Base-by-base conservation (phyloP, 2,888 invertebrate species). In the Drosophila hamatofila region DNA sequence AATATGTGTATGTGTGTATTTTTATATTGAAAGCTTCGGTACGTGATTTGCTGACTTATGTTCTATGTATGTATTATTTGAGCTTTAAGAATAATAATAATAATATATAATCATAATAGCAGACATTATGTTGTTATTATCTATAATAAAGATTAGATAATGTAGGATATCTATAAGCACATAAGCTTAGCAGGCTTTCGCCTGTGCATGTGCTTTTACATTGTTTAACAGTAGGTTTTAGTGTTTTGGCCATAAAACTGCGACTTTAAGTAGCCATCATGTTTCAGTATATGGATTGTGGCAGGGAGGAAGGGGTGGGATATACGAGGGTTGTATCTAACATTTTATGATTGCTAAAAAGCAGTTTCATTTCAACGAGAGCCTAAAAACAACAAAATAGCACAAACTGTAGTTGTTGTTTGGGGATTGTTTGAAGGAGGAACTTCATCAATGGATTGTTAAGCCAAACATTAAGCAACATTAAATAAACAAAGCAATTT, bases 151-250 rank as follows among this genome's bases (percentile, higher is more conserved):
- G 7, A 16, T 44, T 3, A 16, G 21, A 6, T 37, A 37, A n/a
- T 63, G 7, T 21, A 65, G 60, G 65, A 14, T 60, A 65, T 65
- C 23, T 25, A 1, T 8, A 1, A 39, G 44, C 6, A 3, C 4
- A 48, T 27, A 4, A 9, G 7, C 1, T 16, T 4, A 16, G 5
- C 12, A 8, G 23, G 4, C 18, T 46, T 8, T 21, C 55, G 63
- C 16, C 18, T 60, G 57, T 65, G 58, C 30, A 33, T 67, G 27
- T 60, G 59, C 8, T 12, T 63, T 60, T 65, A 56, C 21, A 23
- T 64, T 63, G 63, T 57, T 77, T 83, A 86, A 86, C 78, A 49
- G 68, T 52, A 56, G 71, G 72, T 68, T 82, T 82, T 86, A 86
- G 69, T 83, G 78, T 63, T 72, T 65, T 56, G 51, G 74, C 65